A percentile compares a stretch with the other conserved stretches of the same genome.
These are phyloP conservation scores for Beaufortia kweichowensis DNA, from an alignment of 2,113 vertebrate genomes.

Conservation along the genomic window DNA sequence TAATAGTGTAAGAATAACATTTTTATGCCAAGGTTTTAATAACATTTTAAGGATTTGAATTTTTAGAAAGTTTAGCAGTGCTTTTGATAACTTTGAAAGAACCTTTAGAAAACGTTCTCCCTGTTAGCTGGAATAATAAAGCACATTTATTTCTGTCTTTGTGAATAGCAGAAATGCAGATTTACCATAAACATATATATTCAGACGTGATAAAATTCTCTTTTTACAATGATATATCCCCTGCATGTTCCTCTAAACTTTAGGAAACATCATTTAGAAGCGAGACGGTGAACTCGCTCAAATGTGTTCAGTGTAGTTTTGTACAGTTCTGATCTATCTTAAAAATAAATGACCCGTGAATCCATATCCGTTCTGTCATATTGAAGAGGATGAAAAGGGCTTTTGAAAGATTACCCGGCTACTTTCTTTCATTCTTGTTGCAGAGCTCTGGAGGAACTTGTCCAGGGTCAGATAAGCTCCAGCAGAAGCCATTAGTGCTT, in stretches of 20 bases:
- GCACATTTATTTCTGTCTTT: no score
- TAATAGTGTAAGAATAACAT: no score
- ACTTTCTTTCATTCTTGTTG: slow-evolving; percentile 37
- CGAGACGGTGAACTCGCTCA: slow-evolving; percentile 22
- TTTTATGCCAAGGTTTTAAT: no score
- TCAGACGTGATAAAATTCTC: no score
- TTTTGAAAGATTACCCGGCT: slow-evolving; percentile 41
- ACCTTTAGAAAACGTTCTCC: no score
- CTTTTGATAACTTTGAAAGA: no score
- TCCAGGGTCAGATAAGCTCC: slow-evolving; percentile 17
- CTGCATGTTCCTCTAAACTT: neutral
- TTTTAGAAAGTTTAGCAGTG: no score
- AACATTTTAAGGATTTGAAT: no score
- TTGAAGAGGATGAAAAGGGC: slow-evolving; percentile 46
- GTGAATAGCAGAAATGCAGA: no score
- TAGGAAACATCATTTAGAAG: slow-evolving; percentile 3
- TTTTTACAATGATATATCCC: slow-evolving; percentile 9
- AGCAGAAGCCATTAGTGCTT: slow-evolving; percentile 59
- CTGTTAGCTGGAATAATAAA: no score
- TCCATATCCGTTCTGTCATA: slow-evolving; percentile 49
- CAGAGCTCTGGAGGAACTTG: slow-evolving; percentile 16
- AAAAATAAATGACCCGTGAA: slow-evolving; percentile 51
- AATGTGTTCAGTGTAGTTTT: slow-evolving; percentile 39
- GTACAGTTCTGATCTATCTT: slow-evolving; percentile 54
- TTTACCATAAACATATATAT: no score